Conservation (phyloP, 2,113 vertebrate species). For the Phylloscopus whistleri region DNA sequence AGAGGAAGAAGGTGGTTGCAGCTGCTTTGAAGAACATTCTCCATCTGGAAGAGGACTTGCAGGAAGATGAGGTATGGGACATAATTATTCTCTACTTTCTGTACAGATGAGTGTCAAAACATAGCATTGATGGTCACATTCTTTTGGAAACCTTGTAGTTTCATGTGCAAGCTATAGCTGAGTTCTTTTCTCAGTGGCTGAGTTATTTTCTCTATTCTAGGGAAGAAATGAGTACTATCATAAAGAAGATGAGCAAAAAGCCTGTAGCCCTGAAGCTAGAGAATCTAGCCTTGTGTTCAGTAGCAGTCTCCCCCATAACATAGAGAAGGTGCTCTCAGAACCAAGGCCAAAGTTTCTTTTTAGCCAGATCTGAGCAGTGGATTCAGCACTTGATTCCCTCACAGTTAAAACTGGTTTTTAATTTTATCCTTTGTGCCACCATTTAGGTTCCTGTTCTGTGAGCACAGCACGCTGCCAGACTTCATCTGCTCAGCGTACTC, state of each 20-base stretch:
- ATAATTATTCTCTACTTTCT: background rate
- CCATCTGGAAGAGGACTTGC: conserved; percentile 69
- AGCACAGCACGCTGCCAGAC: background rate
- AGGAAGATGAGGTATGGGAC: conserved; percentile 67
- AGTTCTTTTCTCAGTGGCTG: background rate
- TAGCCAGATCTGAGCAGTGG: background rate
- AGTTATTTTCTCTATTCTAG: background rate
- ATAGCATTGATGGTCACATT: background rate
- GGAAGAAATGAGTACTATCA: background rate
- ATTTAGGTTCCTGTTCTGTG: background rate
- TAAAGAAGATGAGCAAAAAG: background rate
- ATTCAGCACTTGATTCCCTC: background rate
- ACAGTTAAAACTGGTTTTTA: background rate
- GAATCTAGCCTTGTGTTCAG: background rate
- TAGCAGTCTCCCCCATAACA: background rate
- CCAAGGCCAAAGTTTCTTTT: background rate
- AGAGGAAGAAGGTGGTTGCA: conserved; percentile 75
- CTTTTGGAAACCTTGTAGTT: background rate
- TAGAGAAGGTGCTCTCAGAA: background rate
- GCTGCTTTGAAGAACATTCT: conserved; percentile 74
- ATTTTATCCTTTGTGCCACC: background rate
- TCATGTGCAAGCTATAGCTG: background rate
- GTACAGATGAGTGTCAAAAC: background rate
- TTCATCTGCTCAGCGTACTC: background rate
- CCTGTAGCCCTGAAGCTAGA: background rate